Evolutionary conservation across 1,140 invertebrate species (phyloP).

Genomic region (Musca domestica): DNA sequence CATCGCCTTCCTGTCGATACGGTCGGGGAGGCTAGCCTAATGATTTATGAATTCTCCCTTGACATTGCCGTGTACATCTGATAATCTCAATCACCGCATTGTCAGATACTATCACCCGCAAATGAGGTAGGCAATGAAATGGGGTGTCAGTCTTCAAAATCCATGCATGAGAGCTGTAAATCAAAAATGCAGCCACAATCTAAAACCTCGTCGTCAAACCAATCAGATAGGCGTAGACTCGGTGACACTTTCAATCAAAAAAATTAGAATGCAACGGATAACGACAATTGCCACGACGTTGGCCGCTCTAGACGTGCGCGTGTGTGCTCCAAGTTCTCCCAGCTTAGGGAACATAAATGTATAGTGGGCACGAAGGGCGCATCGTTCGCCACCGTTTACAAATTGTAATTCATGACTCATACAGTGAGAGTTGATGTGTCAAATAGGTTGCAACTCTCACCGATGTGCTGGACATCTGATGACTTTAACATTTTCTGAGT

Average conservation of each 20-base stretch:
- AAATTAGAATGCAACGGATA: background rate
- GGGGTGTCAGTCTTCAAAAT: background rate
- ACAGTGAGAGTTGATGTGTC: background rate
- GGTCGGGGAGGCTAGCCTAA: background rate
- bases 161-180: background rate
- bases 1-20: background rate
- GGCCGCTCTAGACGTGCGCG: no score
- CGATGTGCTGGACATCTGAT: background rate
- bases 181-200: slow-evolving; percentile 1
- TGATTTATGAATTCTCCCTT: no score
- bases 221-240: background rate
- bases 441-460: background rate
- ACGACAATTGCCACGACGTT: no score
- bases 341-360: background rate
- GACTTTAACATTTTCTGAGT: slow-evolving; percentile 25
- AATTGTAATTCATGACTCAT: slow-evolving; percentile 24
- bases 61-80: no score
- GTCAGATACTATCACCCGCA: slow-evolving; percentile 8
- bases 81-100: no score
- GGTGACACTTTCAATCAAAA: slow-evolving; percentile 19
- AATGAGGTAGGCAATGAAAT: background rate
- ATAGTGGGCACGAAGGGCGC: background rate
- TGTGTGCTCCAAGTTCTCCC: background rate
- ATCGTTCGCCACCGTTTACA: background rate
- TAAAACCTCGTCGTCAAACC: background rate